Percentiles rank a stretch among this genome's conserved stretches.
phyloP scores from a whole-genome alignment of 2,113 vertebrate genomes.

The Etia nguti region DNA sequence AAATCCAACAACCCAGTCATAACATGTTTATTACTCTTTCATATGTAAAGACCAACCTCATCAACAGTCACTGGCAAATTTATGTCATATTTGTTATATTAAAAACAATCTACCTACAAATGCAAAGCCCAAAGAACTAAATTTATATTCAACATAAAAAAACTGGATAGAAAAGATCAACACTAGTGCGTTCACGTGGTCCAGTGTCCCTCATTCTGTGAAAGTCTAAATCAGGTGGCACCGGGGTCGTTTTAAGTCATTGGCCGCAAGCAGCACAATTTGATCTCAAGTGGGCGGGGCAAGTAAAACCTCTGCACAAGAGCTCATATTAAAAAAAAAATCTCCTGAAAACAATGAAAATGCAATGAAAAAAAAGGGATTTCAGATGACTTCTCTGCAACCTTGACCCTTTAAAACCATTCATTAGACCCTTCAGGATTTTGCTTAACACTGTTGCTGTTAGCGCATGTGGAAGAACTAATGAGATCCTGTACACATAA shows the following conservation, averaged over 20 bases:
- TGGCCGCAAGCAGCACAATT: not conserved
- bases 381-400: not conserved
- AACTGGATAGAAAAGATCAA: not conserved
- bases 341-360: not conserved
- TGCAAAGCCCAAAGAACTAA: not conserved
- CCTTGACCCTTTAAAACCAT: not conserved
- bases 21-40: not conserved
- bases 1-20: not conserved
- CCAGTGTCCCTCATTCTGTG: not conserved
- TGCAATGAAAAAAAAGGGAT: not conserved
- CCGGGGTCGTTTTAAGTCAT: accelerated
- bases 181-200: not conserved
- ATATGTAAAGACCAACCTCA: not conserved
- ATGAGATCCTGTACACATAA: not conserved
- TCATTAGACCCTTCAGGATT: not conserved
- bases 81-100: not conserved
- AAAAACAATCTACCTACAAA: not conserved
- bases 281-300: not conserved
- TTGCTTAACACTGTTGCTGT: not conserved
- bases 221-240: not conserved
- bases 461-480: not conserved
- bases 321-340: not conserved
- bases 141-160: not conserved
- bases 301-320: not conserved
- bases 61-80: not conserved